Conservation (phyloP, 2,888 invertebrate species). For the Dryococelus australis region DNA sequence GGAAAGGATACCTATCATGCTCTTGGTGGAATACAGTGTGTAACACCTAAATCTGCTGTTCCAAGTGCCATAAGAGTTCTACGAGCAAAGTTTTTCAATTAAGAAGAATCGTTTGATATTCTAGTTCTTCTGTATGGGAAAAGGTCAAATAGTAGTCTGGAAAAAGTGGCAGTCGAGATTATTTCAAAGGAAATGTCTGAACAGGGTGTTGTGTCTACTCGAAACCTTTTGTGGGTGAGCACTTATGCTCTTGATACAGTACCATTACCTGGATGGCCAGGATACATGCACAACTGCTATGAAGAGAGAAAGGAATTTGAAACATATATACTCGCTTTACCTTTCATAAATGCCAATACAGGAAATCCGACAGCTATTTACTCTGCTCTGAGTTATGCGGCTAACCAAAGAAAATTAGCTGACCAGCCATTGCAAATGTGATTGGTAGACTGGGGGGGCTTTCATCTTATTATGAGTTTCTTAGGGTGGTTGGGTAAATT, state of each 20-base stretch:
- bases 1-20: not conserved
- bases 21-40: not conserved
- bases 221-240: not conserved
- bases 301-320: not conserved
- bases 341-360: not conserved
- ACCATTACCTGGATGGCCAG: not conserved
- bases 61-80: not conserved
- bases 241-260: not conserved
- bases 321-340: not conserved
- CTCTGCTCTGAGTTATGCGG: not conserved
- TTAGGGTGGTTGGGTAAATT: not conserved
- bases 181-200: not conserved
- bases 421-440: not conserved
- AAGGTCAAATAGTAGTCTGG: not conserved
- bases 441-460: not conserved
- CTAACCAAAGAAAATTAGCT: not conserved
- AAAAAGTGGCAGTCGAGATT: not conserved
- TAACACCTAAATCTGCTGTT: slow-evolving; percentile 6
- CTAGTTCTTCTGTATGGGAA: not conserved
- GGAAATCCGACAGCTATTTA: not conserved
- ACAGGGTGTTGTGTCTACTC: not conserved
- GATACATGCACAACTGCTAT: not conserved
- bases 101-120: not conserved
- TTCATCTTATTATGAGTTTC: slow-evolving; percentile 5
- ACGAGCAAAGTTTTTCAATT: not conserved